These are phyloP conservation scores for Cataglyphis altisquamis DNA, from an alignment of 2,888 invertebrate genomes.

Conservation along the genomic window DNA sequence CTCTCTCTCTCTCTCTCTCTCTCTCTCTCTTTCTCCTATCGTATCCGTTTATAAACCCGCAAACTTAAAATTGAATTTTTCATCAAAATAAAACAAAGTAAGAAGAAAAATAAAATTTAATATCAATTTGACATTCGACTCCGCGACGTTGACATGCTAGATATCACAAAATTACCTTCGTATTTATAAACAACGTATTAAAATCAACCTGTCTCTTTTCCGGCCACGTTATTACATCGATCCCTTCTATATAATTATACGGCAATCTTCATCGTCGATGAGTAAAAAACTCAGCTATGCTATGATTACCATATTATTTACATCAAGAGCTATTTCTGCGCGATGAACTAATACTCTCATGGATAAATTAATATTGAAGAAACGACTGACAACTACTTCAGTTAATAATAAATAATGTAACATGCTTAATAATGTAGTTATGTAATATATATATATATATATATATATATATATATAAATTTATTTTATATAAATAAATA, in stretches of 20 bases:
- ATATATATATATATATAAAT: too few relatives aligned
- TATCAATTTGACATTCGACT: slow-evolving; percentile 3
- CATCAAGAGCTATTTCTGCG: slow-evolving; percentile 3
- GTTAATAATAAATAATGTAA: neutral
- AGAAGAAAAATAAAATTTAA: slow-evolving; percentile 5
- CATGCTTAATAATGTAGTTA: neutral
- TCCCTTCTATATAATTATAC: slow-evolving; percentile 1
- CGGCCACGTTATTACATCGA: neutral
- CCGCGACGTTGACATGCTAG: neutral
- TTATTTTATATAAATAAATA: too few relatives aligned
- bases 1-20: neutral
- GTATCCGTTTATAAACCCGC: slow-evolving; percentile 1
- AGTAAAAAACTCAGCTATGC: slow-evolving; percentile 1
- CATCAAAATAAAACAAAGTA: neutral
- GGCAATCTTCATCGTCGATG: neutral
- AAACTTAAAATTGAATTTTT: slow-evolving; percentile 52
- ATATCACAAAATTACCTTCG: neutral
- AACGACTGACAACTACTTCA: neutral
- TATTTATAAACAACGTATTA: slow-evolving; percentile 35
- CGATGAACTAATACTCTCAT: slow-evolving; percentile 7
- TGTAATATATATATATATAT: too few relatives aligned
- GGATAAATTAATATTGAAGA: neutral
- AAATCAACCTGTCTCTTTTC: neutral
- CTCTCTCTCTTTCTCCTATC: slow-evolving; percentile 17
- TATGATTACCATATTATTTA: neutral